These are phyloP conservation scores for Eupithecia centaureata DNA, from an alignment of 2,888 invertebrate species.

Conservation along the genomic window DNA sequence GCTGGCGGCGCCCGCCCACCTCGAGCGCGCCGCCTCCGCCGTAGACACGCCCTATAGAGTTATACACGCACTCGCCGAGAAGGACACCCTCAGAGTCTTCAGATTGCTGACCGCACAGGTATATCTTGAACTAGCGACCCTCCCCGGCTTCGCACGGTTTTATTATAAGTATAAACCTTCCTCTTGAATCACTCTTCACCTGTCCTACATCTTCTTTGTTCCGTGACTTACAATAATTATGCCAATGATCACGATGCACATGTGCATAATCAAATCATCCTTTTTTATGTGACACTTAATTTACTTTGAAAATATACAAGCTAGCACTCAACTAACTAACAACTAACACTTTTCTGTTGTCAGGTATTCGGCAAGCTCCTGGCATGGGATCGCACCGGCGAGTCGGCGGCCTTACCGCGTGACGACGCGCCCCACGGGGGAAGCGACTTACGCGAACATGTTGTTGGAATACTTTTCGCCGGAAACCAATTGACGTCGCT, in stretches of 20 bases:
- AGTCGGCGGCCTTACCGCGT: constrained; percentile 45
- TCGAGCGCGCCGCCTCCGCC: constrained; percentile 63
- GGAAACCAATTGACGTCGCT: constrained; percentile 96
- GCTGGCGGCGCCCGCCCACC: constrained; percentile 57
- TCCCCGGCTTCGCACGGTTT: too few relatives aligned
- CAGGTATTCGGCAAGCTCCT: constrained; percentile 96
- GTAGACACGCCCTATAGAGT: constrained; percentile 78
- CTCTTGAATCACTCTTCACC: too few relatives aligned
- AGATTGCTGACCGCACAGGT: constrained; percentile 95
- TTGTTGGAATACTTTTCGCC: constrained; percentile 98
- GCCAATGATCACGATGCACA: too few relatives aligned
- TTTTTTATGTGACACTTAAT: too few relatives aligned
- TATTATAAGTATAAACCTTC: too few relatives aligned
- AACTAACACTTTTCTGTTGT: background rate
- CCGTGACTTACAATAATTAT: too few relatives aligned
- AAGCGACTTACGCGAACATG: constrained; percentile 94
- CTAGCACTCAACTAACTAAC: too few relatives aligned
- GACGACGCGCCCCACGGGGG: constrained; percentile 62
- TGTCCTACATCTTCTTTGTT: too few relatives aligned
- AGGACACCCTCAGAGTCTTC: constrained; percentile 96
- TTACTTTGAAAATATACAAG: too few relatives aligned
- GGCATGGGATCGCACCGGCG: constrained; percentile 82
- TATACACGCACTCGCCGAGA: constrained; percentile 94
- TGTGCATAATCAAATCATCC: too few relatives aligned
- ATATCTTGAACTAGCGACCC: too few relatives aligned